Evolutionary conservation across 2,888 invertebrate species (phyloP).

Genomic region (Griposia aprilina): DNA sequence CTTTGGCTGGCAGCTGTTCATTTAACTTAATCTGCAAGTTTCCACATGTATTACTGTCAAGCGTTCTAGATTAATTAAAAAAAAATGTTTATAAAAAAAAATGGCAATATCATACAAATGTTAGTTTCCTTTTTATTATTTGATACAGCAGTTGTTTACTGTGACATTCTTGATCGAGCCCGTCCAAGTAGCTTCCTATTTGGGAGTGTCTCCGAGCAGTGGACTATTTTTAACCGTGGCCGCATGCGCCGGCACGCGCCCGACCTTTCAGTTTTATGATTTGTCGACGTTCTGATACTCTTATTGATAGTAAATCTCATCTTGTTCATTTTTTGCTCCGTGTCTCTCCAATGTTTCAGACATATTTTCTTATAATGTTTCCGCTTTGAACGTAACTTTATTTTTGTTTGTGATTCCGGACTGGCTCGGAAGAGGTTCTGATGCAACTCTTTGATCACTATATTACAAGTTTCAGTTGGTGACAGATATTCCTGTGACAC

Average conservation of each 20-base stretch:
- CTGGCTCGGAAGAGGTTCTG: constrained; percentile 14
- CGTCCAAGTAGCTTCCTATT: constrained; percentile 83
- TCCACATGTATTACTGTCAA: not conserved
- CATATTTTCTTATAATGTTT: constrained; percentile 62
- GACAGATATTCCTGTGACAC: constrained; percentile 24
- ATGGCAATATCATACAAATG: not conserved
- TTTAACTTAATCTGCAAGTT: not conserved
- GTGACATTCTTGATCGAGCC: constrained; percentile 72
- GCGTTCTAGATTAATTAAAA: not conserved
- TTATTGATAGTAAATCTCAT: constrained; percentile 76
- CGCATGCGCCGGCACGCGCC: constrained; percentile 85
- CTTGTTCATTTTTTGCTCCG: constrained; percentile 64
- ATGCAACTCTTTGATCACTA: constrained; percentile 56
- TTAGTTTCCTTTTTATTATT: constrained; percentile 27
- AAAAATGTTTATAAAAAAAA: too few relatives aligned
- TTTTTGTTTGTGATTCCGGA: constrained; percentile 54
- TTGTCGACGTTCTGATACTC: constrained; percentile 78
- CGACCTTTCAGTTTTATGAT: constrained; percentile 83
- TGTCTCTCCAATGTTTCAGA: constrained; percentile 45
- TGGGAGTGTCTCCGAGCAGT: constrained; percentile 82
- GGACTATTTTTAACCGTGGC: constrained; percentile 83
- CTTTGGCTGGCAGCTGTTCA: not conserved
- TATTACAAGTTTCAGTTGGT: constrained; percentile 17
- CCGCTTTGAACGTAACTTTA: constrained; percentile 57
- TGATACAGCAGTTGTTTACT: constrained; percentile 54